Evolutionary conservation across 2,888 invertebrate species (phyloP), one percentile per base, ranked within the genome.

Genomic region (Agonopterix arenella): DNA sequence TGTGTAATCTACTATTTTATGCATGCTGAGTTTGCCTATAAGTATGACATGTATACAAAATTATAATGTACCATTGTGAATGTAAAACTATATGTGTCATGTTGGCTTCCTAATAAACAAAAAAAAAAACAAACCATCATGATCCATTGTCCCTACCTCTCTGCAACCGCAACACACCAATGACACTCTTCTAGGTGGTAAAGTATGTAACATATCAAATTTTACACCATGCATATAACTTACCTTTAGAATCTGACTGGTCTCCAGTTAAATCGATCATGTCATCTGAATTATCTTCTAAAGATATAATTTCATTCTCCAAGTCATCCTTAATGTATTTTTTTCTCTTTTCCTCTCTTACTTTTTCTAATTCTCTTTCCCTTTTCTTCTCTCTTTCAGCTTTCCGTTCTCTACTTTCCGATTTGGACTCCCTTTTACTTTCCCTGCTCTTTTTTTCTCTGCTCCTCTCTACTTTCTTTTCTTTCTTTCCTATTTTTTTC

Each of bases 181-280:
- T n/a, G n/a, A n/a, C n/a, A n/a, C n/a, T n/a, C n/a, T n/a, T n/a
- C n/a, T n/a, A n/a, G n/a, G n/a, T n/a, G n/a, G n/a, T n/a, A n/a
- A n/a, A n/a, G n/a, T n/a, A n/a, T n/a, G n/a, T n/a, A n/a, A n/a
- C n/a, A n/a, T n/a, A n/a, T n/a, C n/a, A n/a, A n/a, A n/a, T n/a
- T n/a, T n/a, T n/a, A n/a, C n/a, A n/a, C n/a, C n/a, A n/a, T n/a
- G n/a, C n/a, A n/a, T n/a, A n/a, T n/a, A n/a, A 4, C 56, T 58
- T 52, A 88, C 88, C 81, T 76, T 83, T 89, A 9, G 85, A 80
- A 68, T 91, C 91, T 0, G 89, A 79, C 38, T 70, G 70, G 13
- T 91, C 91, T 3, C 90, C 91, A 0, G 92, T 91, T 59, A 92
- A 74, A 70, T 92, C 92, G 44, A 92, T 91, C 71, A 92, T 81